phyloP scores from a whole-genome alignment of 2,113 vertebrate species.

The Thamnaconus septentrionalis region DNA sequence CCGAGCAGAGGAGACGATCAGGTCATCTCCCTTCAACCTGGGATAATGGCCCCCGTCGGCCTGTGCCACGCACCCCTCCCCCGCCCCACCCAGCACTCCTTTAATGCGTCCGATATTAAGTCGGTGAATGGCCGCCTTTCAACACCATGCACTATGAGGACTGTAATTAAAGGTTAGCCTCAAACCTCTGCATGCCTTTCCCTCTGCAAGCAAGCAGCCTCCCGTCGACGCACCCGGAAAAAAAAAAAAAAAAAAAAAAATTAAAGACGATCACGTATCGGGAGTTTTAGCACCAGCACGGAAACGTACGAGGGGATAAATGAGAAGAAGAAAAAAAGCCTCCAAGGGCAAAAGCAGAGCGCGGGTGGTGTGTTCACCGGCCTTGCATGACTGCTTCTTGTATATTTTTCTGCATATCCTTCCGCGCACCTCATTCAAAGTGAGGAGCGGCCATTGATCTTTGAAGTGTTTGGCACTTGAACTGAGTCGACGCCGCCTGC shows the following conservation, averaged over 20 bases:
- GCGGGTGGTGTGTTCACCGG: too few relatives aligned
- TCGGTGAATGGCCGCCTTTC: constrained; percentile 37
- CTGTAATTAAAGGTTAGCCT: constrained; percentile 46
- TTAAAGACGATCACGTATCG: too few relatives aligned
- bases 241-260: not conserved
- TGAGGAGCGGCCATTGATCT: too few relatives aligned
- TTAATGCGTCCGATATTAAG: constrained; percentile 30
- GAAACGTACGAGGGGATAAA: too few relatives aligned
- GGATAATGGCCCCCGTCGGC: not conserved
- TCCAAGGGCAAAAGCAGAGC: too few relatives aligned
- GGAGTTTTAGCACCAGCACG: too few relatives aligned
- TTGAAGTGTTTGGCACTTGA: too few relatives aligned
- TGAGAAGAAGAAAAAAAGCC: too few relatives aligned
- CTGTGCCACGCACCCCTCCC: constrained; percentile 4
- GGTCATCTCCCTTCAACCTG: constrained; percentile 5
- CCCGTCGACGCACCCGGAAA: not conserved
- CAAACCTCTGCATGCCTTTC: constrained; percentile 8
- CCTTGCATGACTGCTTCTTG: too few relatives aligned
- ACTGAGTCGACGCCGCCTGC: too few relatives aligned
- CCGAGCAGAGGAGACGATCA: constrained; percentile 1
- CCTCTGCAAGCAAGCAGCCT: not conserved
- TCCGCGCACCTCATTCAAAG: too few relatives aligned
- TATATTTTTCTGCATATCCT: too few relatives aligned
- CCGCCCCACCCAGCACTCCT: not conserved
- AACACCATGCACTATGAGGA: constrained; percentile 33